Base-by-base conservation (phyloP, 2,113 vertebrate species). In the Corythornis vintsioides region DNA sequence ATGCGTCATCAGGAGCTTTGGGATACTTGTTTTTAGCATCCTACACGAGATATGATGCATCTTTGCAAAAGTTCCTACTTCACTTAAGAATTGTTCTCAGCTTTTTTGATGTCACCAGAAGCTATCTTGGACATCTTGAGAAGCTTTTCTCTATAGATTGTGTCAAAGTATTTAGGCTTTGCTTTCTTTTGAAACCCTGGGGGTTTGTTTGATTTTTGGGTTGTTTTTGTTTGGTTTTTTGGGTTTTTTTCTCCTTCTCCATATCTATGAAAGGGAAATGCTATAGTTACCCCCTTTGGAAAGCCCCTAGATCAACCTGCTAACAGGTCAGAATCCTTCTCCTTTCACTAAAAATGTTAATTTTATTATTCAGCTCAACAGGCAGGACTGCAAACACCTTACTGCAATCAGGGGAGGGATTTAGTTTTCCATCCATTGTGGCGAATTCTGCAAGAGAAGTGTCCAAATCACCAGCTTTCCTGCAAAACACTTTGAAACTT, bases 71-170 rank as follows among this genome's bases (percentile, higher is more conserved):
- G 43, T 93, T 95, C 86, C 91, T 87, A 76, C 63, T 92, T 95
- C 93, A 95, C 78, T 94, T 83, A 93, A 95, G 92, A 97, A 94
- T 80, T 83, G 93, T 86, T 81, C 86, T 89, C 64, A 67, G 83
- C 76, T 93, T 93, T 81, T 87, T 60, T 84, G 43, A 63, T 63
- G 15, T 70, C 92, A 60, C 67, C 92, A 93, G 77, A 83, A 93
- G 43, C 61, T 76, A 18, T 53, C 13, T 38, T 42, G 72, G 38
- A 87, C 28, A 55, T 19, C 52, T 50, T 26, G 45, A 64, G 38
- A 64, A 94, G 29, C 7, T 55, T 47, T 83, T 24, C 18, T 73
- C n/a, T 84, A 48, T 55, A 70, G 42, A 43, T 18, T 43, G 4
- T 60, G 35, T 71, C 38, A 73, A 82, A 63, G 7, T 56, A 22